phyloP scores from a whole-genome alignment of 2,888 invertebrate species.

The Calliphora vomitoria region DNA sequence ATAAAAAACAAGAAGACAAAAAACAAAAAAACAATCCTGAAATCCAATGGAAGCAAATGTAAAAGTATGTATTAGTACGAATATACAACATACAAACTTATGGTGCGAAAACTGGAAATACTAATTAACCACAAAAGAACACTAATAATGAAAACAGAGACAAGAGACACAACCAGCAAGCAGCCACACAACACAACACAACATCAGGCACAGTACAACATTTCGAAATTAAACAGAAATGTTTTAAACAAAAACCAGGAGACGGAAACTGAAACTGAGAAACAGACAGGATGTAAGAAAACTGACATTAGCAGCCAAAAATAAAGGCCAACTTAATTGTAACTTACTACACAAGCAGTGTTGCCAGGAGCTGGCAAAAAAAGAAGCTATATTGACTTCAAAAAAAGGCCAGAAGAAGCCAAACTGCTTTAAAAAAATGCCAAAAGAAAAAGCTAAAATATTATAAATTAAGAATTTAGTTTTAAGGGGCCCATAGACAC shows the following conservation, averaged over 20 bases:
- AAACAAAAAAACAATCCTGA: constrained; percentile 50
- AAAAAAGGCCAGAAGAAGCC: too few species aligned
- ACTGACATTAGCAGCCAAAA: constrained; percentile 57
- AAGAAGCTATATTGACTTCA: too few species aligned
- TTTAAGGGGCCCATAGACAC: too few species aligned
- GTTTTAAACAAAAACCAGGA: constrained; percentile 57
- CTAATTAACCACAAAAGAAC: constrained; percentile 77
- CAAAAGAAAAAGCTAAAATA: too few species aligned
- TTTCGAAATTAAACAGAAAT: not conserved
- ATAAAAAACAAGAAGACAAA: constrained; percentile 50
- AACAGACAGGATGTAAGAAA: constrained; percentile 63
- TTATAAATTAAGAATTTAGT: too few species aligned
- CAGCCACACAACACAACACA: not conserved
- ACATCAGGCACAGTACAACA: not conserved
- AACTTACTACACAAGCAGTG: constrained; percentile 58
- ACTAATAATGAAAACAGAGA: constrained; percentile 75
- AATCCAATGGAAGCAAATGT: constrained; percentile 53
- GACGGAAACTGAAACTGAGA: constrained; percentile 71
- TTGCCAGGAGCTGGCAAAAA: too few species aligned
- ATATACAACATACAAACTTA: constrained; percentile 47
- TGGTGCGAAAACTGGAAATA: constrained; percentile 75
- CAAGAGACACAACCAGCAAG: constrained; percentile 54
- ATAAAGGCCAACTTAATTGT: constrained; percentile 63
- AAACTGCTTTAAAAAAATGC: too few species aligned
- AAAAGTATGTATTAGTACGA: not conserved